These are phyloP conservation scores for Ostrea edulis DNA, from an alignment of 1,140 invertebrate species.

Conservation along the genomic window DNA sequence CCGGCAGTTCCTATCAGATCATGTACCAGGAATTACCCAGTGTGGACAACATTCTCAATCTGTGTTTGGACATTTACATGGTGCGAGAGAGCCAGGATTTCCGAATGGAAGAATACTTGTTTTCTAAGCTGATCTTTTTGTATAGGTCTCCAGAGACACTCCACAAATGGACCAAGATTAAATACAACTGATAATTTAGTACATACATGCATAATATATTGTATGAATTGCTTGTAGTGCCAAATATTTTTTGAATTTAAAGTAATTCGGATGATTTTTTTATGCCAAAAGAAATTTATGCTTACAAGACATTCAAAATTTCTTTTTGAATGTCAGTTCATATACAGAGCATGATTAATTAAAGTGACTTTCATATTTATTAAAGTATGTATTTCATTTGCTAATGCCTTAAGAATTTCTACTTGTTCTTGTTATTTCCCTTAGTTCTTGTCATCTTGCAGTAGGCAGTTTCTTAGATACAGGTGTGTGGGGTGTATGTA, in stretches of 20 bases:
- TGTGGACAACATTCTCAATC: slow-evolving; percentile 93
- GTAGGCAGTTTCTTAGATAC: no score
- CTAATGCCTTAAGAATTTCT: no score
- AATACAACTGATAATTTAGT: slow-evolving; percentile 36
- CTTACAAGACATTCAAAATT: no score
- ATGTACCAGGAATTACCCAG: slow-evolving; percentile 99
- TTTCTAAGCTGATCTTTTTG: slow-evolving; percentile 98
- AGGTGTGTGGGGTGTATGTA: no score
- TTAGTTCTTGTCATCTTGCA: no score
- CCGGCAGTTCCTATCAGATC: slow-evolving; percentile 91
- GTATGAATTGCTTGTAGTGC: neutral
- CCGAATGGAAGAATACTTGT: slow-evolving; percentile 97
- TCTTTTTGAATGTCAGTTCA: no score
- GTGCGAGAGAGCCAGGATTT: slow-evolving; percentile 97
- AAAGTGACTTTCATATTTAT: no score
- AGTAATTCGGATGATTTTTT: neutral
- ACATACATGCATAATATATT: no score
- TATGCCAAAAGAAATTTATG: no score
- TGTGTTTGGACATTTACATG: slow-evolving; percentile 97
- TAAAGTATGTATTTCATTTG: no score
- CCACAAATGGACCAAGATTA: slow-evolving; percentile 91
- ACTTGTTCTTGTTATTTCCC: no score
- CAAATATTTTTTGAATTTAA: neutral
- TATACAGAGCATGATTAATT: no score
- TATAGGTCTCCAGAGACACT: slow-evolving; percentile 98